phyloP scores from a whole-genome alignment of 2,888 invertebrate species.

The Sclerodermus sp. region DNA sequence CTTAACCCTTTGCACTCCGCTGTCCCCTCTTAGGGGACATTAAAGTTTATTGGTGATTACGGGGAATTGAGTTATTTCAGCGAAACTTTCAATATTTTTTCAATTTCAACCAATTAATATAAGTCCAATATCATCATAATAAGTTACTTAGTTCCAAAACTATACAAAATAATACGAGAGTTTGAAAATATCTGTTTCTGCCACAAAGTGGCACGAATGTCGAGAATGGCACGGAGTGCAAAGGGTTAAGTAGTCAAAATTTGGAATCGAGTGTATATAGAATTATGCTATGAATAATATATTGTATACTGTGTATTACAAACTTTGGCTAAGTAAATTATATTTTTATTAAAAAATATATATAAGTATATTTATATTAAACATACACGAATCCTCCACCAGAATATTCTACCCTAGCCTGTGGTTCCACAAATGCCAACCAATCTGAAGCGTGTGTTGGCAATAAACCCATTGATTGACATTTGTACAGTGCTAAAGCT shows the following conservation, averaged over 20 bases:
- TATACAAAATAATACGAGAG: too few relatives aligned
- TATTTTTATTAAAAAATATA: neutral
- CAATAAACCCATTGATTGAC: constrained; percentile 95
- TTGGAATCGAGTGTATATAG: constrained; percentile 8
- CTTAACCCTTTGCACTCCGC: constrained; percentile 13
- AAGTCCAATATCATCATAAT: too few relatives aligned
- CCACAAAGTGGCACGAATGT: too few relatives aligned
- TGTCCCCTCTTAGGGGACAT: too few relatives aligned
- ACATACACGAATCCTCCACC: constrained; percentile 70
- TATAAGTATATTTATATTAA: constrained; percentile 38
- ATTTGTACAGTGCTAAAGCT: constrained; percentile 91
- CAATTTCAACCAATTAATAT: too few relatives aligned
- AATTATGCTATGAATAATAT: constrained; percentile 11
- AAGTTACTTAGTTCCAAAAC: too few relatives aligned
- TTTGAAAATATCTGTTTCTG: too few relatives aligned
- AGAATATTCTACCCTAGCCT: constrained; percentile 79
- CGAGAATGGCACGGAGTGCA: too few relatives aligned
- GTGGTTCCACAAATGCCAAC: constrained; percentile 95
- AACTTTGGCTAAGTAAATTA: constrained; percentile 6
- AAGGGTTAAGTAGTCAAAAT: neutral
- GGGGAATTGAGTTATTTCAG: too few relatives aligned
- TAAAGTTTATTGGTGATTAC: too few relatives aligned
- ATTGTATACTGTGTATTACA: constrained; percentile 8
- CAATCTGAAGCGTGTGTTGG: constrained; percentile 98
- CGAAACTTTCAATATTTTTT: too few relatives aligned